Evolutionary conservation across 2,888 invertebrate species (phyloP), one percentile per base, ranked within the genome.

Genomic region (Andrena haemorrhoa): DNA sequence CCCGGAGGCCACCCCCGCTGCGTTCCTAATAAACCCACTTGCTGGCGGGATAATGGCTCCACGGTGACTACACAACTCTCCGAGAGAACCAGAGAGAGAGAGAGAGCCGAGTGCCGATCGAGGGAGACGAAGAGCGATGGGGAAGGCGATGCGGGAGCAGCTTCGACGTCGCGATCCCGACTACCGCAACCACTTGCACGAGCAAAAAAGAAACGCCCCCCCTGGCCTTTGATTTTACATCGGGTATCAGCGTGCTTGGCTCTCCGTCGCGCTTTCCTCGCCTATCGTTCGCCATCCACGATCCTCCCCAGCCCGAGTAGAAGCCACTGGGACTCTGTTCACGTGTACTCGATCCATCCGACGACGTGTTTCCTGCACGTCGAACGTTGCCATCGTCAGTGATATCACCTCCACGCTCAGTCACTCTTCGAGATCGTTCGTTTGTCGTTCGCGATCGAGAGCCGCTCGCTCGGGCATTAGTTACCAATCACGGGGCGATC

Each of bases 11-110:
- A 93, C 93, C 93, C 93, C 93, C 93, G 93, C 93, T 93, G 93
- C 86, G 93, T 91, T 92, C 91, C 92, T 93, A 93, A 93, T 93
- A 93, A 93, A 93, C 92, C 91, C 90, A 93, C 92, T 92, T 92
- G 92, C 91, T 87, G 90, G 89, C 87, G 90, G 90, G 91, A 92
- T 93, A 93, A 93, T 93, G 91, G 92, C 91, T 90, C 91, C 89
- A 89, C 92, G 89, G 93, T 93, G 93, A 93, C 93, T 93, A 89
- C 90, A 92, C 93, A 93, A 92, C 88, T 93, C 91, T 91, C 82
- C 78, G 47, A 47, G 66, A 26, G 66, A 41, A 41, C 41, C 16
- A 41, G 41, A 41, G 26, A 70, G 82, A n/a, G 49, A 0, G 6
- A n/a, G n/a, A 20, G 6, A 6, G 20, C 20, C 7, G 51, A 41